Percentiles rank a stretch among this genome's conserved stretches.
phyloP scores from a whole-genome alignment of 2,113 vertebrate genomes.

The Aramus guarauna region DNA sequence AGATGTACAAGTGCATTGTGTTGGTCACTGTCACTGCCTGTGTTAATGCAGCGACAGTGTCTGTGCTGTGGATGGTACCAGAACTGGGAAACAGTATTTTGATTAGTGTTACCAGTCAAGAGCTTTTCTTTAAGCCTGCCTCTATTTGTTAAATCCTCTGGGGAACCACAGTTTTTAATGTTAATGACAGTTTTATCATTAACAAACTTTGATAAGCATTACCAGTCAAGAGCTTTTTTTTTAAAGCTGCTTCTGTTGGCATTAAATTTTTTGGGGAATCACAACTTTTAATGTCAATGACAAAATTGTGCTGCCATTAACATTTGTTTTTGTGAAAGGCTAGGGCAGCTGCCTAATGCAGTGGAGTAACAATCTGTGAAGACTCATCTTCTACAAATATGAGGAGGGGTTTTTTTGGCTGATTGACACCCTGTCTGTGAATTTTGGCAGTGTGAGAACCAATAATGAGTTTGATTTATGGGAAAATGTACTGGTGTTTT shows the following conservation, averaged over 20 bases:
- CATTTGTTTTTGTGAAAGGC: not conserved
- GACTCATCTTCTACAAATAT: not conserved
- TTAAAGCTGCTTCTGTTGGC: not conserved
- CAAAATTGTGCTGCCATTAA: not conserved
- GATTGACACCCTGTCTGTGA: not conserved
- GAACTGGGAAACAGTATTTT: not conserved
- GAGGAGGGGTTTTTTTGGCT: not conserved
- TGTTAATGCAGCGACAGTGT: not conserved
- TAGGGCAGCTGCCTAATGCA: not conserved
- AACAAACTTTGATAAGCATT: not conserved
- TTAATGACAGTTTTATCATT: not conserved
- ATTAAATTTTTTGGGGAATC: not conserved
- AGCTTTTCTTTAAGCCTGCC: not conserved
- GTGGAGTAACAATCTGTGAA: not conserved
- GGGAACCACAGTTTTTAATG: not conserved
- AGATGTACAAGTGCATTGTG: not conserved
- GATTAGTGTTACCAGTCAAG: not conserved
- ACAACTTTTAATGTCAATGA: not conserved
- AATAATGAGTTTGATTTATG: not conserved
- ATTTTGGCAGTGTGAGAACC: not conserved
- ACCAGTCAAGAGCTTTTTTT: not conserved
- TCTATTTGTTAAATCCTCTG: not conserved
- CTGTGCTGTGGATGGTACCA: not conserved
- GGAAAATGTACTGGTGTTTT: not conserved
- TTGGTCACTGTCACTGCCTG: not conserved